Percentiles rank a stretch among this genome's conserved stretches.
phyloP scores from a whole-genome alignment of 2,113 vertebrate genomes.

The Lophius piscatorius region DNA sequence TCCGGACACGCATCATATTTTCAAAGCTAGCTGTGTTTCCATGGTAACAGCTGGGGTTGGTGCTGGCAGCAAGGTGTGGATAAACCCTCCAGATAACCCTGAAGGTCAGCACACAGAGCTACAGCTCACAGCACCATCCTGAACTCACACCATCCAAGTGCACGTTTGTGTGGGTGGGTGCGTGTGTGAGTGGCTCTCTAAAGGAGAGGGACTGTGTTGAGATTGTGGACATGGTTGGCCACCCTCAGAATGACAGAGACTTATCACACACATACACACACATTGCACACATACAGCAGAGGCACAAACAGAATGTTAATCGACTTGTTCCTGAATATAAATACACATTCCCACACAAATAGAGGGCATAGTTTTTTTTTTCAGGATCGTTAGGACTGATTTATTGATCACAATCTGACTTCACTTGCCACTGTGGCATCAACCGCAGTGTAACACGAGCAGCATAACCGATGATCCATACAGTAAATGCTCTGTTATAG shows the following conservation, averaged over 20 bases:
- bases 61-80: conserved; percentile 69
- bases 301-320: conserved; percentile 56
- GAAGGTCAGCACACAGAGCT: conserved; percentile 68
- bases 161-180: conserved; percentile 3
- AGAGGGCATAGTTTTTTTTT: conserved; percentile 44
- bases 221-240: conserved; percentile 60
- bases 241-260: conserved; percentile 42
- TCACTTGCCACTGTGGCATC: conserved; percentile 32
- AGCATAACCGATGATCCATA: conserved; percentile 30
- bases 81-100: conserved; percentile 75
- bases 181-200: conserved; percentile 6
- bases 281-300: conserved; percentile 25
- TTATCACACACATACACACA: conserved; percentile 43
- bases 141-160: conserved; percentile 36
- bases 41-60: conserved; percentile 67
- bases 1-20: conserved; percentile 54
- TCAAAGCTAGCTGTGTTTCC: conserved; percentile 70
- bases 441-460: conserved; percentile 38
- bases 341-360: conserved; percentile 41
- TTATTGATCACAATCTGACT: conserved; percentile 58
- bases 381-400: conserved; percentile 39
- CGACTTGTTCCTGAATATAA: conserved; percentile 18
- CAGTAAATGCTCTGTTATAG: conserved; percentile 21
- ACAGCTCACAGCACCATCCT: conserved; percentile 41
- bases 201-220: conserved; percentile 22